Base-by-base conservation (phyloP, 2,113 vertebrate genomes). In the Mixornis gularis region DNA sequence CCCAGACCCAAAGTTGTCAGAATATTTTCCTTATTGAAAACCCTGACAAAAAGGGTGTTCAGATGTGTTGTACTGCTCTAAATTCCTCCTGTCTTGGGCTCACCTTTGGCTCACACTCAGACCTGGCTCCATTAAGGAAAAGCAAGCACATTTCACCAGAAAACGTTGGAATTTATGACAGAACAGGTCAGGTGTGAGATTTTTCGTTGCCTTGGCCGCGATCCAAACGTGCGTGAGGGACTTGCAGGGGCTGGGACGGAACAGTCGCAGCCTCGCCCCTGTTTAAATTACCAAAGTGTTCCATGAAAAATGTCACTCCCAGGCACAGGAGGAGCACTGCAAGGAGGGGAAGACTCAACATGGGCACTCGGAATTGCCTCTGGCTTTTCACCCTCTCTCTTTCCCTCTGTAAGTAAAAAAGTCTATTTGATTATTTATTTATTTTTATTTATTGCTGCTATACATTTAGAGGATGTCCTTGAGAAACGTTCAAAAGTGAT, bases 401-500 rank as follows among this genome's bases (percentile, higher is more conserved):
- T 74, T 7, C 51, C 9, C 71, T 96, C 43, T 79, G 96, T 97
- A 74, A 97, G 96, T 97, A 69, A 65, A 90, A 74, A 80, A 66
- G 4, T 60, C 3, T 11, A 1, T 90, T 79, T 48, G 17, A 13
- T 69, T 85, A 19, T 65, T 77, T 79, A 13, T 17, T 2, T 44
- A 44, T 44, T 44, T 44, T 44, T 46, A 46, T 46, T 77, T 79
- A 12, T 17, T 2, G 7, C 22, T 6, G 6, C 6, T 46, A 2
- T 17, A 6, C 29, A 1, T 71, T 74, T 26, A 53, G 41, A 56
- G 13, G 14, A 66, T 22, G 24, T 7, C 36, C 22, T 43, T 41
- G 46, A 46, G n/a, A 46, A 34, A 29, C 1, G 4, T 32, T 58
- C 4, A 7, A 62, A 72, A 95, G 81, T 6, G 0, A 34, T n/a